phyloP scores from a whole-genome alignment of 2,888 invertebrate genomes.

The Oligia strigilis region DNA sequence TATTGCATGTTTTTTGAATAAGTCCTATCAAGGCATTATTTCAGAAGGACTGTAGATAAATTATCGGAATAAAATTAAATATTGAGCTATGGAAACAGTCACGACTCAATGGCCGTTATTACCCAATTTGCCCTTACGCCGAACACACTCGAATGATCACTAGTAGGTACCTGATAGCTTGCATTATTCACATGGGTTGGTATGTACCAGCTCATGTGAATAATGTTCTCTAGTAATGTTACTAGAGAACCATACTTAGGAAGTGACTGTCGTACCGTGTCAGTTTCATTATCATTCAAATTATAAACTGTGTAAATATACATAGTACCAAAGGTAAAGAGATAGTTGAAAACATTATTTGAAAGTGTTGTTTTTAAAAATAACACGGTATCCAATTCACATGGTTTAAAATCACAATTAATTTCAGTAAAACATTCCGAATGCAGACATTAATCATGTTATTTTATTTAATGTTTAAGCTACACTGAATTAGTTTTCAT shows the following conservation, averaged over 20 bases:
- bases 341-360: not conserved
- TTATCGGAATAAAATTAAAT: not conserved
- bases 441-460: conserved; percentile 50
- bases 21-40: not conserved
- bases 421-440: conserved; percentile 50
- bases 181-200: not conserved
- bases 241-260: not conserved
- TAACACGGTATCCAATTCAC: conserved; percentile 6
- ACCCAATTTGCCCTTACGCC: not conserved
- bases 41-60: not conserved
- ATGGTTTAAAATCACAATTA: conserved; percentile 57
- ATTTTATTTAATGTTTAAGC: conserved; percentile 58
- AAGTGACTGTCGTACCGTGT: not conserved
- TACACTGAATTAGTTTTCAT: conserved; percentile 55
- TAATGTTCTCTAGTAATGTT: not conserved
- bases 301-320: not conserved
- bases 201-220: not conserved
- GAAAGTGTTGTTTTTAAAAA: not conserved
- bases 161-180: not conserved
- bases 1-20: not conserved
- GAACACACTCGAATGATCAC: conserved; percentile 14
- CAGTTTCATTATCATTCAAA: not conserved
- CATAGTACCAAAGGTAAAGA: not conserved
- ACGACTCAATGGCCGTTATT: not conserved
- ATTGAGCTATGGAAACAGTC: not conserved